phyloP scores from a whole-genome alignment of 2,888 invertebrate species.

The Sturmia bella region DNA sequence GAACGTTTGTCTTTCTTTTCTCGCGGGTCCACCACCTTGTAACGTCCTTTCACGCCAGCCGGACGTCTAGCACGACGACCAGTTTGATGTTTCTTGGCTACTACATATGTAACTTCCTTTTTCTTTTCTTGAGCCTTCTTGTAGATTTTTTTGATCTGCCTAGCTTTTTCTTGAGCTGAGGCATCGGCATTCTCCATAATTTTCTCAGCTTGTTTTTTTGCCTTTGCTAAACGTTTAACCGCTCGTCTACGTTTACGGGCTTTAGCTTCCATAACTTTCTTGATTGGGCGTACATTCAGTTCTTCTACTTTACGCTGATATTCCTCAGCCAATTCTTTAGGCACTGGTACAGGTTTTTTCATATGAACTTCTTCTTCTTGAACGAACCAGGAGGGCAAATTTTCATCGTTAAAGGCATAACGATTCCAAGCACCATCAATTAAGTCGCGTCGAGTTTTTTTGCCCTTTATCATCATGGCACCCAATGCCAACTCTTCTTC shows the following conservation, averaged over 20 bases:
- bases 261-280: constrained; percentile 98
- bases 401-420: constrained; percentile 94
- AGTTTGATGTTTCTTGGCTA: constrained; percentile 92
- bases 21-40: constrained; percentile 96
- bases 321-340: constrained; percentile 91
- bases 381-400: constrained; percentile 97
- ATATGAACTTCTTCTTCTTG: constrained; percentile 96
- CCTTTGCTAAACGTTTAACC: constrained; percentile 92
- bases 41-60: constrained; percentile 93
- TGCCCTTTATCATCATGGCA: constrained; percentile 93
- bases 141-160: constrained; percentile 95
- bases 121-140: constrained; percentile 94
- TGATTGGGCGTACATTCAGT: constrained; percentile 96
- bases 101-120: constrained; percentile 95
- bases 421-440: constrained; percentile 96
- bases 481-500: constrained; percentile 96
- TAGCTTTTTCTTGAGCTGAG: constrained; percentile 95
- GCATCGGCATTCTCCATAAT: constrained; percentile 95
- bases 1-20: constrained; percentile 96
- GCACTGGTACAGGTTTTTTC: constrained; percentile 91
- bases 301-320: constrained; percentile 92
- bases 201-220: constrained; percentile 97
- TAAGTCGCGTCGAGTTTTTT: constrained; percentile 94
- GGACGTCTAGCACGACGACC: constrained; percentile 91
- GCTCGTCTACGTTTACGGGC: constrained; percentile 97